Conservation (phyloP, 92 coral and sea anemone genomes). For the Heliopora coerulea region DNA sequence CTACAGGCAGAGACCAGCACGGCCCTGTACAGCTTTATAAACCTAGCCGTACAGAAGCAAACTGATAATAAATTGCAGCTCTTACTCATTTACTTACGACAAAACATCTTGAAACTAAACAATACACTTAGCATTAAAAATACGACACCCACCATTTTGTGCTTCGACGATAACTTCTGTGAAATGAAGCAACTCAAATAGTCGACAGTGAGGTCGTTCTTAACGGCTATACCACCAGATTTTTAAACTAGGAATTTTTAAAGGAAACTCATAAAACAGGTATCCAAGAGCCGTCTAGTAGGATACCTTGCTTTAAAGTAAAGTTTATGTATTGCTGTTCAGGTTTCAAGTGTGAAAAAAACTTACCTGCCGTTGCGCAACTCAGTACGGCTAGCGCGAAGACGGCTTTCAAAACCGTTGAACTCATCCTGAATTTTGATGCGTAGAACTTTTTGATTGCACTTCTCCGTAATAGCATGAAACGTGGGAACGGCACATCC, state of each 20-base stretch:
- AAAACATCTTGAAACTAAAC: no score
- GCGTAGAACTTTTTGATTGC: conserved; percentile 23
- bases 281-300: not conserved
- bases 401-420: conserved; percentile 15
- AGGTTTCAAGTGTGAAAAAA: not conserved
- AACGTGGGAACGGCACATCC: conserved; percentile 32
- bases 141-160: no score
- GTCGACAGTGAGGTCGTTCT: no score
- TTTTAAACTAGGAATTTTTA: not conserved
- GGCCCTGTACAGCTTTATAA: no score
- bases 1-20: no score
- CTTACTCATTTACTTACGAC: no score
- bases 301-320: not conserved
- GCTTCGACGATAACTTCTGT: no score
- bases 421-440: conserved; percentile 21
- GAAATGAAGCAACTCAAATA: no score
- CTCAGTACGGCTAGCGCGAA: conserved; percentile 21
- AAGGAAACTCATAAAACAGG: not conserved
- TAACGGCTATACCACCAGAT: not conserved
- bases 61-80: no score
- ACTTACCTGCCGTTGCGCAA: conserved; percentile 43
- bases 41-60: no score
- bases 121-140: no score
- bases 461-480: conserved; percentile 18
- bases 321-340: not conserved